phyloP scores from a whole-genome alignment of 2,888 invertebrate genomes.

The Pegoplata infirma region DNA sequence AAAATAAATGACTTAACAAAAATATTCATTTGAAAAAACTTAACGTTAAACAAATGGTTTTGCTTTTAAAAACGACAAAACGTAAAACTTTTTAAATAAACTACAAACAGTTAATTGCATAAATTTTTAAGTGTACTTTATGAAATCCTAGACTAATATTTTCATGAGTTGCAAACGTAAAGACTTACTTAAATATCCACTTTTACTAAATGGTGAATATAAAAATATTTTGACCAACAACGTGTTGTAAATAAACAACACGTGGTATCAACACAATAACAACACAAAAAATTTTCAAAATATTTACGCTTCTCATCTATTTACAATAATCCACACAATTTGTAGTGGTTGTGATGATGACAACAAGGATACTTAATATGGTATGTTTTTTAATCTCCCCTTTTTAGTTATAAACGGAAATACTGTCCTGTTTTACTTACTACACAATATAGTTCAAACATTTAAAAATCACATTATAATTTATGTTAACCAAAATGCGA shows the following conservation, averaged over 20 bases:
- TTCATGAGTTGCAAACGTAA: too few relatives aligned
- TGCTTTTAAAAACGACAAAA: too few relatives aligned
- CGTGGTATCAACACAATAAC: conserved; percentile 35
- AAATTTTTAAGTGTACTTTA: too few relatives aligned
- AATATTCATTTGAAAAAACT: too few relatives aligned
- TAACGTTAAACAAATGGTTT: too few relatives aligned
- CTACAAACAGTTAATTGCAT: too few relatives aligned
- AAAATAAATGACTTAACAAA: too few relatives aligned
- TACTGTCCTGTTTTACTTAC: conserved; percentile 37
- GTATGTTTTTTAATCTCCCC: neutral
- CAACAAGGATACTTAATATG: neutral
- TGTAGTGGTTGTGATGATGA: neutral
- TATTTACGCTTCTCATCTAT: neutral
- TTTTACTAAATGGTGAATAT: too few relatives aligned
- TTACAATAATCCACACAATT: neutral
- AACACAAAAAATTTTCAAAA: neutral
- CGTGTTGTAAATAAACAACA: conserved; percentile 51
- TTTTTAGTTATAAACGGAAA: neutral
- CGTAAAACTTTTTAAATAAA: too few relatives aligned
- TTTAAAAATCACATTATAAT: conserved; percentile 52
- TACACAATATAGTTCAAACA: conserved; percentile 45
- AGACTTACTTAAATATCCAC: too few relatives aligned
- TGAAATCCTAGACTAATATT: too few relatives aligned
- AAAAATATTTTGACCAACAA: conserved; percentile 28
- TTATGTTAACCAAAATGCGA: conserved; percentile 49